phyloP scores from a whole-genome alignment of 1,140 invertebrate species.

The Neodiprion lecontei region DNA sequence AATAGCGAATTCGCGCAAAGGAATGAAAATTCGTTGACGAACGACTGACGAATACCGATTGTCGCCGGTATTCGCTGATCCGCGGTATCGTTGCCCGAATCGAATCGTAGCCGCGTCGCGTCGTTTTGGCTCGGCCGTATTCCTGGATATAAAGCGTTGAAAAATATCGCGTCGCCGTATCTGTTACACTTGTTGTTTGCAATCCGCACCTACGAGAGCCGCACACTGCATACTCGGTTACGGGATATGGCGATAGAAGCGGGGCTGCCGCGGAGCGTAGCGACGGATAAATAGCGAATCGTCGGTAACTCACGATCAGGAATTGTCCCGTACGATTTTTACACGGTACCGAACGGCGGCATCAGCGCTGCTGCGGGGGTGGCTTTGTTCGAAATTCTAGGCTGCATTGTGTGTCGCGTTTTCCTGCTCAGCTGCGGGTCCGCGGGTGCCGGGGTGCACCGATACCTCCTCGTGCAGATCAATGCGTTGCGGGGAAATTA shows the following conservation, averaged over 20 bases:
- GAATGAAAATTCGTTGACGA: no score
- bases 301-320: conserved; percentile 59
- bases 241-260: not conserved
- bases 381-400: conserved; percentile 29
- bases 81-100: not conserved
- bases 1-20: no score
- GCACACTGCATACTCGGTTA: not conserved
- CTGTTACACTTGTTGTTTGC: not conserved
- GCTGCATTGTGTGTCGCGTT: conserved; percentile 10
- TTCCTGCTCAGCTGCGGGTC: conserved; percentile 17
- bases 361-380: not conserved
- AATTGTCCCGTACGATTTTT: not conserved
- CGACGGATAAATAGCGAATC: conserved; percentile 56
- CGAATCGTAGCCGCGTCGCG: not conserved
- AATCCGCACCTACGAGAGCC: not conserved
- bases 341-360: no score
- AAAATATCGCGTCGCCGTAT: conserved; percentile 5
- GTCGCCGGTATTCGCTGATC: not conserved
- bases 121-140: not conserved
- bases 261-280: not conserved
- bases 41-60: no score
- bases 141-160: not conserved
- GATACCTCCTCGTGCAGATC: conserved; percentile 42
- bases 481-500: conserved; percentile 62
- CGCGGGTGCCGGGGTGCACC: conserved; percentile 17